A percentile compares a stretch with the other conserved stretches of the same genome.
Evolutionary conservation across 2,888 invertebrate genomes (phyloP).

Genomic region (Lamellibrachia columna): DNA sequence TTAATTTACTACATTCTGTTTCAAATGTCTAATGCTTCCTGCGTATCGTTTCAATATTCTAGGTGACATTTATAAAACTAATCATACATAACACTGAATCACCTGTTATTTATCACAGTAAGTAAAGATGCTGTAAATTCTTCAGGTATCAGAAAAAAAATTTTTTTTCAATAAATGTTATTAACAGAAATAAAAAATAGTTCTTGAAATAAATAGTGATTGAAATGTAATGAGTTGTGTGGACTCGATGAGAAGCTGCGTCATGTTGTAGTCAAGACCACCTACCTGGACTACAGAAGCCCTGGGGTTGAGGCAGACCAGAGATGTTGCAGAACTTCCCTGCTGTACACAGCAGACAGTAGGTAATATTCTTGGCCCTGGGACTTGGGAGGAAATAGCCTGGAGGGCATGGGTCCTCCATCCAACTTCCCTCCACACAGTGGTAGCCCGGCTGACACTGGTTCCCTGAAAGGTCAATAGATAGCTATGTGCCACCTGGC

Average conservation of each 20-base stretch:
- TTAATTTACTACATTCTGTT: background rate
- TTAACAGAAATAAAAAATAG: too few relatives aligned
- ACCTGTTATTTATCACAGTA: too few relatives aligned
- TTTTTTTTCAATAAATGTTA: too few relatives aligned
- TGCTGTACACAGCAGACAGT: conserved; percentile 57
- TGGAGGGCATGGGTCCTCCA: conserved; percentile 52
- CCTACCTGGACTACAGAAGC: conserved; percentile 56
- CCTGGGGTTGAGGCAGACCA: conserved; percentile 54
- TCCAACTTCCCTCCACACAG: conserved; percentile 53
- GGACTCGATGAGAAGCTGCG: background rate
- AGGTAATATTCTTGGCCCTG: conserved; percentile 51
- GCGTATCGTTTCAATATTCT: too few relatives aligned
- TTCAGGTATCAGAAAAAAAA: too few relatives aligned
- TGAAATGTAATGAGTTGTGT: background rate
- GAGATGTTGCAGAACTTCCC: conserved; percentile 59
- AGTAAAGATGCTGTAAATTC: too few relatives aligned
- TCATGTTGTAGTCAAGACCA: conserved; percentile 1
- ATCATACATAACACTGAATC: too few relatives aligned
- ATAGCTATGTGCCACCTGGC: background rate
- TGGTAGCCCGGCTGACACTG: conserved; percentile 54
- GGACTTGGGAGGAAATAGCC: conserved; percentile 57
- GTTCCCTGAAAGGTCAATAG: conserved; percentile 47
- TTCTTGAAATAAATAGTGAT: too few relatives aligned
- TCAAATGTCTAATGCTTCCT: background rate
- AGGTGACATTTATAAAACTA: too few relatives aligned